These are phyloP conservation scores for Lethrus apterus DNA, from an alignment of 1,140 invertebrate genomes.

Conservation along the genomic window DNA sequence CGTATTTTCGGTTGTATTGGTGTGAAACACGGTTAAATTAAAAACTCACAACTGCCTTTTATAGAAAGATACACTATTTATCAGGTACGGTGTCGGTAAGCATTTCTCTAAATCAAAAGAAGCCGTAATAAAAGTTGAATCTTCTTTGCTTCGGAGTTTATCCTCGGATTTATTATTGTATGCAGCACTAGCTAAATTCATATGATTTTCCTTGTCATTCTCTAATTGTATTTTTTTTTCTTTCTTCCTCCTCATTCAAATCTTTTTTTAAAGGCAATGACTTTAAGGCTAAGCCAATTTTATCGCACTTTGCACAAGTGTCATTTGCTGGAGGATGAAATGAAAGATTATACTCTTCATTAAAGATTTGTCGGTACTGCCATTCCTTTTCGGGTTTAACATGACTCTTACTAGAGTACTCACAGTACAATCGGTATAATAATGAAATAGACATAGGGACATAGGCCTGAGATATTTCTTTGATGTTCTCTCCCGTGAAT, in stretches of 20 bases:
- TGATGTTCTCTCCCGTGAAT: slow-evolving; percentile 5
- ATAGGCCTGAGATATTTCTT: not conserved
- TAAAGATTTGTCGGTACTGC: too few species aligned
- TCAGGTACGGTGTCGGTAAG: slow-evolving; percentile 18
- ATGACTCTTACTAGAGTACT: too few species aligned
- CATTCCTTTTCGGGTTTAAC: too few species aligned
- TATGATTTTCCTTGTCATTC: not conserved
- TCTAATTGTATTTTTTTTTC: not conserved
- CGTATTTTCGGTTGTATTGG: too few species aligned
- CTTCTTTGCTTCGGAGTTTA: slow-evolving; percentile 1
- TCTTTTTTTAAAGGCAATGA: not conserved
- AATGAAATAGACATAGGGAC: not conserved
- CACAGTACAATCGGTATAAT: not conserved
- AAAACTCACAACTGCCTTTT: slow-evolving; percentile 3
- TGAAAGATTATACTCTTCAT: too few species aligned
- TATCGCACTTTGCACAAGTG: too few species aligned
- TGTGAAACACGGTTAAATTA: too few species aligned
- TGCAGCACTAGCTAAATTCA: not conserved
- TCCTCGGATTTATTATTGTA: not conserved
- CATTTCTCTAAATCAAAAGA: slow-evolving; percentile 20
- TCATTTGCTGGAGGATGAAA: too few species aligned
- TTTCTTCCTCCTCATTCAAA: not conserved
- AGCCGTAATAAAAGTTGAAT: slow-evolving; percentile 14
- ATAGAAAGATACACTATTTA: slow-evolving; percentile 19
- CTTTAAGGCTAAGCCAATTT: not conserved